phyloP scores from a whole-genome alignment of 2,888 invertebrate genomes.

The Polymixis lichenea region DNA sequence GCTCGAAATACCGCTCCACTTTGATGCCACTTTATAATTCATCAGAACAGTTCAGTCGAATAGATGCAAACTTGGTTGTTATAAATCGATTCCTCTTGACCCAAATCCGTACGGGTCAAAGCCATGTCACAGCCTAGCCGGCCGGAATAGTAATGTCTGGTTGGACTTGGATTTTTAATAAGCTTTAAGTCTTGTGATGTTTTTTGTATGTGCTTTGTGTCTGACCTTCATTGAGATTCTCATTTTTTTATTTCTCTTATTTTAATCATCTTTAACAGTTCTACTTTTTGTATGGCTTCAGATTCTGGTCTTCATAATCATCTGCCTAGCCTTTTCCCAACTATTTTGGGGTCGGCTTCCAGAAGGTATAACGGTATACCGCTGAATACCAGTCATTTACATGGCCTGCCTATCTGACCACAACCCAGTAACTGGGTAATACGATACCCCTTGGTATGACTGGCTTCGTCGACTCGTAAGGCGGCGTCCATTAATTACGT shows the following conservation, averaged over 20 bases:
- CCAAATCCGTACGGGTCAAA: constrained; percentile 85
- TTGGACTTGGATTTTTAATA: constrained; percentile 55
- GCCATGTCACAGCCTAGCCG: constrained; percentile 78
- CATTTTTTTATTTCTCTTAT: not conserved
- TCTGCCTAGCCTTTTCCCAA: no score
- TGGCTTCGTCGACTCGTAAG: not conserved
- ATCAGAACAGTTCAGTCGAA: constrained; percentile 48
- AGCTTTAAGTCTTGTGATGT: constrained; percentile 14
- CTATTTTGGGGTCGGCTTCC: no score
- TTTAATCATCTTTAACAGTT: not conserved
- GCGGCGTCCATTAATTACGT: no score
- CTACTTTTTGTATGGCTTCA: not conserved
- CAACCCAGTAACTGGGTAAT: not conserved
- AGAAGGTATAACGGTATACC: no score
- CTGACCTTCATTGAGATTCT: not conserved
- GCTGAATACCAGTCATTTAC: no score
- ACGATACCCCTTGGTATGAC: not conserved
- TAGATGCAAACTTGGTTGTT: constrained; percentile 62
- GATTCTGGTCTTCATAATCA: not conserved
- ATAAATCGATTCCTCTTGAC: constrained; percentile 88
- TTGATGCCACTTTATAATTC: constrained; percentile 56
- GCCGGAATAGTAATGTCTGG: constrained; percentile 72
- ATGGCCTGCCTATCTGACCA: not conserved
- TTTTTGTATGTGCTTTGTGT: constrained; percentile 22
- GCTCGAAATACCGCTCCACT: constrained; percentile 26